Evolutionary conservation across 2,113 vertebrate genomes (phyloP), one percentile per base, ranked within the genome.

Genomic region (Psophia crepitans): DNA sequence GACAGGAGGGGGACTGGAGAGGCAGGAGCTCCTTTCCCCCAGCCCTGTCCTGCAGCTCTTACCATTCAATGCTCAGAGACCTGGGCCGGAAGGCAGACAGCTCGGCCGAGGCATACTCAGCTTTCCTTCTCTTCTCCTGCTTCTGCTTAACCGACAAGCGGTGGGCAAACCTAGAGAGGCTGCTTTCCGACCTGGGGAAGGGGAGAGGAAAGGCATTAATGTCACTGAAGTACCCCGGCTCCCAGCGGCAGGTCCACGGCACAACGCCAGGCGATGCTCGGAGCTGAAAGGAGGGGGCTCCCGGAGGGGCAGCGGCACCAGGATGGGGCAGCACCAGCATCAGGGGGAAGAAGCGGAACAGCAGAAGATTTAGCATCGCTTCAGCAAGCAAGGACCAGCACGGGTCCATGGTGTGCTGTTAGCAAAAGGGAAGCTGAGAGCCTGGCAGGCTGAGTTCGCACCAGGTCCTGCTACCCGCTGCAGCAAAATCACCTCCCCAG

Each of bases 1-100:
- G 23, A n/a, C 49, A 70, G 68, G 35, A 63, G 8, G 53, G 65
- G 1, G 8, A n/a, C 66, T 53, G 76, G 63, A 69, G 74, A 84
- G 61, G 71, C 44, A 66, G 69, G 13, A 87, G 30, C n/a, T 90
- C 30, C 61, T 48, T 65, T 71, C 27, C 57, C 46, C 69, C 95
- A 87, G 75, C n/a, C 70, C 80, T 60, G 37, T 37, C 64, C 90
- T 92, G 88, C 75, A 70, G 85, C 94, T 97, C 98, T 98, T 98
- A 99, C 99, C 99, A 99, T 98, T 99, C 99, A 95, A 99, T 97
- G 96, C 99, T 99, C 65, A 99, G 98, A 88, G 99, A 99, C 92
- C 99, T 98, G 97, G 98, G 98, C 96, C 98, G 98, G 97, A 98
- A 99, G 91, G 98, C 96, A 37, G 97, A 90, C 91, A 95, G 92